Base-by-base conservation (phyloP, 2,888 invertebrate species). In the Oligia latruncula region DNA sequence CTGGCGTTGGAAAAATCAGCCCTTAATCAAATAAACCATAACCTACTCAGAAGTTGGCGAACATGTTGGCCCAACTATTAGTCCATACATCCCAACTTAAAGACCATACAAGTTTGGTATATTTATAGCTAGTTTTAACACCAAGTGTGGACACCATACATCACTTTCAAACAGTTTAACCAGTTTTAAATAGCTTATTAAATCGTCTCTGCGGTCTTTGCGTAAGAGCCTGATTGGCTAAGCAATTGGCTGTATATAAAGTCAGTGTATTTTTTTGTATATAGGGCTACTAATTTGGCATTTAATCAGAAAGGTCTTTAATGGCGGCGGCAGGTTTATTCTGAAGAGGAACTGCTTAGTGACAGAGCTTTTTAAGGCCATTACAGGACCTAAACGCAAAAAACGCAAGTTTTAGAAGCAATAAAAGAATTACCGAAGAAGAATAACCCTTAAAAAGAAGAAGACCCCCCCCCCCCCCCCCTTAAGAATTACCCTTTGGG, bases 81-180 rank as follows among this genome's bases (percentile, higher is more conserved):
- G 15, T 11, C 55, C 17, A 23, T 86, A 72, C 64, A 66, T 78
- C 17, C 13, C 29, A 1, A 58, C 60, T 43, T 71, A 72, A 73
- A 85, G 74, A 77, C 75, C 68, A 79, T 80, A 87, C 70, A 49
- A 73, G 74, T 80, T 83, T 83, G 86, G 88, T 90, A 83, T 91
- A 92, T 92, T 91, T 91, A 92, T 90, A 87, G 86, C 81, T 66
- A 84, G 88, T 90, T 86, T 83, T 89, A 90, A 86, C 86, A 87
- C 87, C 87, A 88, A 89, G 87, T 88, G 88, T 88, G 85, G 90
- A 90, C 84, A 76, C 87, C 87, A 90, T 91, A 88, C 90, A 92
- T 93, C 91, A 92, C 89, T 91, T 90, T 89, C 86, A 81, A 87
- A 84, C 84, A 81, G 74, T 77, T 79, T 81, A 87, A 90, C 91